These are phyloP conservation scores for Erythrocercus mccallii DNA, from an alignment of 2,113 vertebrate genomes.

Conservation along the genomic window DNA sequence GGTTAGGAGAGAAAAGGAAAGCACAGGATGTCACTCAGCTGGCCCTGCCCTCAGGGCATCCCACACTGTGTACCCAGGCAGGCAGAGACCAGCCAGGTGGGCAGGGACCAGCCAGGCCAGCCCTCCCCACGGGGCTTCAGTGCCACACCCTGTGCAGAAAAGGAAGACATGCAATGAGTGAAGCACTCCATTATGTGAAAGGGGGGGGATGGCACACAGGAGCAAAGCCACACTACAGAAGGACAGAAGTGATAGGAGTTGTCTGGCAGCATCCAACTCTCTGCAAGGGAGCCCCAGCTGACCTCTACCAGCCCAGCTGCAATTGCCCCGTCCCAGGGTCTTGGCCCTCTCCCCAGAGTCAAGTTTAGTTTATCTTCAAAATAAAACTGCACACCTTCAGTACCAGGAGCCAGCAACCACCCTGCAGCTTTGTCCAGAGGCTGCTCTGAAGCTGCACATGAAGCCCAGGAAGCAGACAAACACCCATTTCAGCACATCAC, in stretches of 20 bases:
- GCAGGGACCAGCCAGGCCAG: not conserved
- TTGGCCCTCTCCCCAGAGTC: not conserved
- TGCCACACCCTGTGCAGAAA: not conserved
- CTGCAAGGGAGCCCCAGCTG: not conserved
- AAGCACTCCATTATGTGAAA: not conserved
- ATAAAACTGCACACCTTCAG: not conserved
- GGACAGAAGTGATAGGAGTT: not conserved
- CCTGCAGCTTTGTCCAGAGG: not conserved
- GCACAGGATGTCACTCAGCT: not conserved
- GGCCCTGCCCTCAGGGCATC: not conserved
- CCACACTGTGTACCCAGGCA: rapidly evolving
- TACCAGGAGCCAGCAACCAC: not conserved
- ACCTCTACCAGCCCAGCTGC: not conserved
- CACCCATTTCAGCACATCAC: not conserved
- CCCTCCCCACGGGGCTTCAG: not conserved
- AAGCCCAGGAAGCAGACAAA: not conserved
- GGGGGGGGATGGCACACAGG: not conserved
- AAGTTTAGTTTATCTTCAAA: not conserved
- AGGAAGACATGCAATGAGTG: not conserved
- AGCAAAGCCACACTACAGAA: not conserved
- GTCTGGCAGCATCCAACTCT: not conserved
- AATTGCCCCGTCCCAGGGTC: not conserved
- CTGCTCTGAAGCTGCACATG: not conserved
- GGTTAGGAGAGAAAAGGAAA: constrained; percentile 24
- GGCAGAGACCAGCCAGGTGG: not conserved